Evolutionary conservation across 2,888 invertebrate species (phyloP), one percentile per base, ranked within the genome.

Genomic region (Hemaris fuciformis): DNA sequence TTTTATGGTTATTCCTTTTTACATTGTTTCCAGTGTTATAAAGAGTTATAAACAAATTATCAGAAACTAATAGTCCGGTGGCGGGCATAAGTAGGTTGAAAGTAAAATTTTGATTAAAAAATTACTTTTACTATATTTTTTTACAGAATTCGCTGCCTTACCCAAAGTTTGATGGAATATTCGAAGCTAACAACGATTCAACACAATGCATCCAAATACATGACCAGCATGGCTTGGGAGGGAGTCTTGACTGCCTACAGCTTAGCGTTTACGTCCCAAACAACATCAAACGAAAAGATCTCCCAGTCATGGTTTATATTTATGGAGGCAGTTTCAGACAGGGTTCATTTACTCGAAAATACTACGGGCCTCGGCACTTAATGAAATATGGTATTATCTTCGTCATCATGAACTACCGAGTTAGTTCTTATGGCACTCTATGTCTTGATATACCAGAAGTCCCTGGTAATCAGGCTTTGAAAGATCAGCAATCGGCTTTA

Each of bases 261-360:
- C 43, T 82, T 3, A 77, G 78, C 57, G 58, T 82, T 0, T 95
- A 93, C 72, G 93, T 94, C 1, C 94, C 94, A 1, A 71, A 71
- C 8, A 42, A 62, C 1, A 79, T 76, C 0, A 74, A 62, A 18
- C 59, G 64, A 1, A 64, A 48, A 4, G 77, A 78, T 22, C 65
- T 43, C 7, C 62, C 88, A 0, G 83, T 87, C 0, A 70, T 85
- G 46, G 75, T 85, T 2, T 85, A 76, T 74, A 81, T 87, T 38
- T 71, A 83, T 58, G 87, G 88, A 2, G 87, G 87, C 3, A 71
- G 68, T 0, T 87, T 85, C 15, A 53, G 46, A 0, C 53, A 61
- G 0, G 87, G 86, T 1, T 74, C 66, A 20, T 70, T 67, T 0
- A 69, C 73, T 23, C 70, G 72, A 70, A 61, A 60, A 15, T 2